These are phyloP conservation scores for Coelogynopora nodosa DNA, from an alignment of 2,888 invertebrate species.

Conservation along the genomic window DNA sequence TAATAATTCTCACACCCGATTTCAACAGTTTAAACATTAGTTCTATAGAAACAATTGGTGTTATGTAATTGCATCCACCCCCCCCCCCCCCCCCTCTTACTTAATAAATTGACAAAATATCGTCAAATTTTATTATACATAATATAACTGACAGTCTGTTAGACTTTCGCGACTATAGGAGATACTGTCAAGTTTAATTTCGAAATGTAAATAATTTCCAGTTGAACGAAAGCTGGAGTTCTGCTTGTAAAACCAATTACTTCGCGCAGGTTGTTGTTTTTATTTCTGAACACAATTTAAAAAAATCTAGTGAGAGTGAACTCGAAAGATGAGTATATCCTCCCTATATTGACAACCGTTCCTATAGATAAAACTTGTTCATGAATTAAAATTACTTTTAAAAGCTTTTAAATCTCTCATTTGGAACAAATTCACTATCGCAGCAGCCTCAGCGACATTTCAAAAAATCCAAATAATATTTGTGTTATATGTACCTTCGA, in stretches of 20 bases:
- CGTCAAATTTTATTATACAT: neutral
- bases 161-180: neutral
- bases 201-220: neutral
- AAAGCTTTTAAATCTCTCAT: slow-evolving; percentile 14
- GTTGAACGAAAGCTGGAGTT: neutral
- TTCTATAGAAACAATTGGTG: too few species aligned
- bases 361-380: too few species aligned
- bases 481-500: too few species aligned
- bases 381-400: slow-evolving; percentile 9
- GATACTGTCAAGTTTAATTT: neutral
- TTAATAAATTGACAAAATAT: too few species aligned
- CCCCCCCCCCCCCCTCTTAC: too few species aligned
- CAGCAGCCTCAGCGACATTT: neutral
- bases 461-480: too few species aligned
- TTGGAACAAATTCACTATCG: neutral
- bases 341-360: too few species aligned
- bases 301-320: neutral
- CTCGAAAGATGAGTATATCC: too few species aligned
- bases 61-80: too few species aligned
- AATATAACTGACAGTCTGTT: neutral
- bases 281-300: neutral
- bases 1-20: too few species aligned
- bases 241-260: neutral
- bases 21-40: too few species aligned
- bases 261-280: neutral